phyloP scores from a whole-genome alignment of 2,797 vertebrate species.

The Gallinago solitaria region DNA sequence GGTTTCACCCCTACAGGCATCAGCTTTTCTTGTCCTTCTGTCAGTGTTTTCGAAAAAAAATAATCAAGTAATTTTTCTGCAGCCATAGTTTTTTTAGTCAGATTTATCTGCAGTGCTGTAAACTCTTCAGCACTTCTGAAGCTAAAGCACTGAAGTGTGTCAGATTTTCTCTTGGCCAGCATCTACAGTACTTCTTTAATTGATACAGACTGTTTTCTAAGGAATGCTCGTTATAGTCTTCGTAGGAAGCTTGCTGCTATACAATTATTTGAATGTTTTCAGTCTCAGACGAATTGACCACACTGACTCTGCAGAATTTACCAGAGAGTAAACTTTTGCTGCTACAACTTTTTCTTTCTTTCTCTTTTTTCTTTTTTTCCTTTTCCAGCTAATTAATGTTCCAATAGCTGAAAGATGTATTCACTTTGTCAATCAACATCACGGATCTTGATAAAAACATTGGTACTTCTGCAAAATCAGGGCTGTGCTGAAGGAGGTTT shows the following conservation, averaged over 20 bases:
- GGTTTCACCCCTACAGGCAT: neutral
- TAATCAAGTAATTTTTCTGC: neutral
- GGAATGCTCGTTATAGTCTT: neutral
- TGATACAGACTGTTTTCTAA: neutral
- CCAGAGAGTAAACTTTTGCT: neutral
- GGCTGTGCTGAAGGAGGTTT: neutral
- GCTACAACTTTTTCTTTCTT: neutral
- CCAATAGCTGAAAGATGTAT: neutral
- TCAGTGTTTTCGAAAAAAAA: neutral
- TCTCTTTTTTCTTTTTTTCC: accelerated
- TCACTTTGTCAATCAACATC: neutral
- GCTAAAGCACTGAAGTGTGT: neutral
- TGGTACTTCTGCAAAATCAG: neutral
- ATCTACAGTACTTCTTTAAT: neutral
- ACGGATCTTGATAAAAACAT: neutral
- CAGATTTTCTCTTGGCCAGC: neutral
- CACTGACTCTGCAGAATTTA: neutral
- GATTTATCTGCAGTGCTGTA: neutral
- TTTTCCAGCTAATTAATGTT: neutral
- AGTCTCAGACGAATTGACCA: neutral
- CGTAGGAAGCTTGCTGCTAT: neutral
- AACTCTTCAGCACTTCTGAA: neutral
- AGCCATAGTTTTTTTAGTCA: neutral
- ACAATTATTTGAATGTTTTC: neutral
- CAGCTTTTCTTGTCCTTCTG: neutral